Evolutionary conservation across 2,797 vertebrate species (phyloP), one percentile per base, ranked within the genome.

Genomic region (Neosalanx taihuensis): DNA sequence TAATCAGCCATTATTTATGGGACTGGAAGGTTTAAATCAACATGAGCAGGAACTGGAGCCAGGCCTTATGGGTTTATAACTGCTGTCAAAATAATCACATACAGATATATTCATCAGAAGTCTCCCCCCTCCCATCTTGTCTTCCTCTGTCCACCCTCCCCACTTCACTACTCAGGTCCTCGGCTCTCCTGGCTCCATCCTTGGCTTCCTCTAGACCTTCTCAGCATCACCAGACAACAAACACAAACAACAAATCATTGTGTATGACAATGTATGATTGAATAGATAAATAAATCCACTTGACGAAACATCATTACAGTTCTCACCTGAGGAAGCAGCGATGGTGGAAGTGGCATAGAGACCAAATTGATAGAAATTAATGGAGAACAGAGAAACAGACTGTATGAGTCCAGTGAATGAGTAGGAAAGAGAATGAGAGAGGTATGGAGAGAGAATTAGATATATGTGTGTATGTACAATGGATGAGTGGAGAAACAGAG

Each of bases 61-160:
- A 76, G 84, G 71, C 81, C 86, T 89, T 83, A 82, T 85, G 87
- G 87, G 76, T 87, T 88, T 81, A 85, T 81, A 87, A 89, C 84
- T 84, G 79, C 87, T 89, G 84, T 89, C 85, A 83, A 91, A 89
- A 91, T 86, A 90, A 90, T 89, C 88, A 84, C 81, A 71, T 78
- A 73, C 86, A 90, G 86, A 89, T 87, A 87, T 85, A 87, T 84
- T 86, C 70, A 87, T 85, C 87, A 79, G 83, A 74, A 74, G 58
- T 66, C 76, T 46, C 41, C 7, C 41, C 41, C 41, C 41, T 46
- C 41, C 41, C 41, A 46, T 46, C 41, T 46, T 46, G 41, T 46
- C 41, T 46, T 46, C 23, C 41, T 6, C 20, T 41, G 53, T 29
- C 30, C 18, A 2, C 63, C 35, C 1, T 37, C 7, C 70, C 12